These are phyloP conservation scores for Agriopis leucophaearia DNA, from an alignment of 2,888 invertebrate species.

Conservation along the genomic window DNA sequence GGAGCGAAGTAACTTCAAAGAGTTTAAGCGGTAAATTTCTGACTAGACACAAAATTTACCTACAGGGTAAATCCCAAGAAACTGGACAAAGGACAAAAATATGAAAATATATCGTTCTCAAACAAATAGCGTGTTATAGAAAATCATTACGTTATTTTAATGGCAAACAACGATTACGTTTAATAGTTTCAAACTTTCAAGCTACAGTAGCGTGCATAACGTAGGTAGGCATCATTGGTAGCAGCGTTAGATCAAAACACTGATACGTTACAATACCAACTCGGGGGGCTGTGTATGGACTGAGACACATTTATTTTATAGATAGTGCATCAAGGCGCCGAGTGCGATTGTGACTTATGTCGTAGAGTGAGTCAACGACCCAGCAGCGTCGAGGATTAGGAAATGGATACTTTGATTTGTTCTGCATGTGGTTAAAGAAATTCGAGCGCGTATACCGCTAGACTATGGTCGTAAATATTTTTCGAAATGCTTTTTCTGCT, in stretches of 20 bases:
- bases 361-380: slow-evolving; percentile 75
- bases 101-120: not conserved
- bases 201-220: not conserved
- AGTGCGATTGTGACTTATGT: slow-evolving; percentile 69
- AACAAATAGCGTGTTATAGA: not conserved
- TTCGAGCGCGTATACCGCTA: slow-evolving; percentile 43
- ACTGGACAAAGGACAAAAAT: not conserved
- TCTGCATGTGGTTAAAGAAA: slow-evolving; percentile 56
- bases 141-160: not conserved
- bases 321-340: slow-evolving; percentile 66
- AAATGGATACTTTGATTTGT: slow-evolving; percentile 68
- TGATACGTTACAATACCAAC: slow-evolving; percentile 12
- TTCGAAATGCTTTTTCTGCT: not conserved
- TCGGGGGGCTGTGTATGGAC: slow-evolving; percentile 21
- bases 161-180: not conserved
- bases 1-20: slow-evolving; percentile 24
- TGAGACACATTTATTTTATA: slow-evolving; percentile 61
- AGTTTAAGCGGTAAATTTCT: slow-evolving; percentile 5
- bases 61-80: not conserved
- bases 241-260: slow-evolving; percentile 26
- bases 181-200: slow-evolving; percentile 6
- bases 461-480: not conserved
- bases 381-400: slow-evolving; percentile 64
- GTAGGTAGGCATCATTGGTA: not conserved
- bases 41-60: slow-evolving; percentile 10